Conservation (phyloP, 2,888 invertebrate species). For the Dynastes hyllus region DNA sequence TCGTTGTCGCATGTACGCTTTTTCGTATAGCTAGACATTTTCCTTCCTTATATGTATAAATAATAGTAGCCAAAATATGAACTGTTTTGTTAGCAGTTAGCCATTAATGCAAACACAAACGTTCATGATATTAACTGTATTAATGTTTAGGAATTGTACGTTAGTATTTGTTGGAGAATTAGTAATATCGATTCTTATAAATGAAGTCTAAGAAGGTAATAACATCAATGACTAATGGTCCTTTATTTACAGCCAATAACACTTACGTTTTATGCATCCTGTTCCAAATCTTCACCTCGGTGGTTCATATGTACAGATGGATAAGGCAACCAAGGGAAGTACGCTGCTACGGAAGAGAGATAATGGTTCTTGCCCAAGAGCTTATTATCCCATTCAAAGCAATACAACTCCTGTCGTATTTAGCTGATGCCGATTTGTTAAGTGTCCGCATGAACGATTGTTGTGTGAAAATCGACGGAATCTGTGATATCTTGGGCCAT, state of each 20-base stretch:
- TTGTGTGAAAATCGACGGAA: slow-evolving; percentile 61
- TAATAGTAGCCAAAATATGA: no score
- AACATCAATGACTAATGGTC: neutral
- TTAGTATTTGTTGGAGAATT: no score
- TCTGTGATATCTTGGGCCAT: slow-evolving; percentile 62
- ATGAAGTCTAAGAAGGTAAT: no score
- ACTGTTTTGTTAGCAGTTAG: no score
- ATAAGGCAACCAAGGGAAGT: slow-evolving; percentile 63
- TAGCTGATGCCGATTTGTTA: slow-evolving; percentile 63
- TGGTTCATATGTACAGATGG: slow-evolving; percentile 59
- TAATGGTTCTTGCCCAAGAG: slow-evolving; percentile 62
- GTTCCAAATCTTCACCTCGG: slow-evolving; percentile 61
- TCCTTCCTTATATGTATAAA: no score
- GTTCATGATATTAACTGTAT: no score
- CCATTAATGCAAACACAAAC: no score
- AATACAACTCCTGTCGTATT: slow-evolving; percentile 60
- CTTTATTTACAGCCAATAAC: slow-evolving; percentile 3
- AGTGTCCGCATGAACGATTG: slow-evolving; percentile 63
- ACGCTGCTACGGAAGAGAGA: slow-evolving; percentile 60
- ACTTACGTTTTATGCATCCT: slow-evolving; percentile 47
- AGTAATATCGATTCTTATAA: neutral
- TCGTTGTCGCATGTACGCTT: no score
- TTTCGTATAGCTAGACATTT: no score
- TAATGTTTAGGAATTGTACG: no score
- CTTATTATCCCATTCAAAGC: slow-evolving; percentile 63